A percentile compares a stretch with the other conserved stretches of the same genome.
Conservation (phyloP, 2,113 vertebrate species). For the Anser brachyrhynchus region DNA sequence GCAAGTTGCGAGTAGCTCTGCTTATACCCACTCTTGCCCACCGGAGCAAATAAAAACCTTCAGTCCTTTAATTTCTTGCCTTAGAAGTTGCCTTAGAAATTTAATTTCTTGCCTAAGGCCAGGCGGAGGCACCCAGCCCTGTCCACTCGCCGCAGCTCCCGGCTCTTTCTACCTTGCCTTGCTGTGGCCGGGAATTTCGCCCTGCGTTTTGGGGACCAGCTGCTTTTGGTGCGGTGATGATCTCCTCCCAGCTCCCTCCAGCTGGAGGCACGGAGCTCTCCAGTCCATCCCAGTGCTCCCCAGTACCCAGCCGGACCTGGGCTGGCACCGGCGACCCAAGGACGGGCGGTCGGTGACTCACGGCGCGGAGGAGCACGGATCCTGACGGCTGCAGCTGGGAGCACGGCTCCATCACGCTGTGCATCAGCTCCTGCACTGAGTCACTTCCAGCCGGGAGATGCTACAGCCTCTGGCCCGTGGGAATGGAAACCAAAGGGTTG, state of each 20-base stretch:
- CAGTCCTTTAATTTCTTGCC: background rate
- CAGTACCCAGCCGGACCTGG: background rate
- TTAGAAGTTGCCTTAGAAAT: too few relatives aligned
- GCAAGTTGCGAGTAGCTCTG: background rate
- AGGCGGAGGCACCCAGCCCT: background rate
- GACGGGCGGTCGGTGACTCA: background rate
- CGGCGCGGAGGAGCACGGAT: background rate
- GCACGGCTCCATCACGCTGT: background rate
- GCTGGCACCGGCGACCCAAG: background rate
- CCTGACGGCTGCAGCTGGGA: background rate
- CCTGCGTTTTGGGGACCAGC: background rate
- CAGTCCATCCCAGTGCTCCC: background rate
- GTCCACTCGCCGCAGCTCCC: too few relatives aligned
- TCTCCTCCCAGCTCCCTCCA: background rate
- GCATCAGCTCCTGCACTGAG: background rate
- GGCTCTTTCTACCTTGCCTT: background rate
- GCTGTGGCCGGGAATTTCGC: accelerated
- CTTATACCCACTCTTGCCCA: background rate
- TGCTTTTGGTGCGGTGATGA: too few relatives aligned
- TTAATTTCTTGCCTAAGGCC: background rate
- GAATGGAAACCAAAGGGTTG: background rate
- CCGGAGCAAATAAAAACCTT: background rate
- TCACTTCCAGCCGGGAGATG: background rate
- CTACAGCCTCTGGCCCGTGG: background rate
- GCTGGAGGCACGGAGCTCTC: background rate